These are phyloP conservation scores for Bryconaethiops microstoma DNA, from an alignment of 2,797 vertebrate genomes.

Conservation along the genomic window DNA sequence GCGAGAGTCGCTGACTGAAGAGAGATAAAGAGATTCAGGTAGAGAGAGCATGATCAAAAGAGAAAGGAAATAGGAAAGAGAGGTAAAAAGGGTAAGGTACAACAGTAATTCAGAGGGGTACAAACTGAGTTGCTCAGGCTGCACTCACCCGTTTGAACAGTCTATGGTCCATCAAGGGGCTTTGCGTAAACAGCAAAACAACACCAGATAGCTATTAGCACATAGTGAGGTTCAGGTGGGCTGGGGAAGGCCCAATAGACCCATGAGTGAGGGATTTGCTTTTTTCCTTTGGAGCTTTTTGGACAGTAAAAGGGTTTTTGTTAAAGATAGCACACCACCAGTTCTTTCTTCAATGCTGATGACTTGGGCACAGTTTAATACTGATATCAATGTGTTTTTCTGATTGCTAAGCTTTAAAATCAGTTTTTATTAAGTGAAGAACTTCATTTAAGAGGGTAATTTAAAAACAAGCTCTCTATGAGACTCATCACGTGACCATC, in stretches of 20 bases:
- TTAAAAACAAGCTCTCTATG: not conserved
- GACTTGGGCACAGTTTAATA: no score
- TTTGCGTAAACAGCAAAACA: constrained; percentile 97
- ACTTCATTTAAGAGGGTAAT: no score
- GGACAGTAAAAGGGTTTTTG: not conserved
- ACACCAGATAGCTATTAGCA: constrained; percentile 97
- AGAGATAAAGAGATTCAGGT: constrained; percentile 79
- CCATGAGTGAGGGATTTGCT: constrained; percentile 27
- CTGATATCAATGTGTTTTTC: no score
- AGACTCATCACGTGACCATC: not conserved
- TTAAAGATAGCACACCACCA: not conserved
- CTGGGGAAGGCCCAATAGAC: constrained; percentile 62
- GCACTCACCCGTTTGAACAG: constrained; percentile 99
- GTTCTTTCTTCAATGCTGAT: no score
- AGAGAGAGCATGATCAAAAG: constrained; percentile 65
- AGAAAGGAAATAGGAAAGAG: constrained; percentile 59
- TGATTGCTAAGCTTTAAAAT: no score
- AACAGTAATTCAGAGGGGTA: constrained; percentile 66
- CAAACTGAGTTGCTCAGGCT: constrained; percentile 83
- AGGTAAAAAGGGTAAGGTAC: constrained; percentile 59
- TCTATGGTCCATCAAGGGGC: constrained; percentile 99
- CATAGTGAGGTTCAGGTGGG: constrained; percentile 70
- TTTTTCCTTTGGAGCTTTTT: not conserved
- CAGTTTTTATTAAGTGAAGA: no score
- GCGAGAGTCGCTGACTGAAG: constrained; percentile 61